Percentiles rank a stretch among this genome's conserved stretches.
phyloP scores from a whole-genome alignment of 1,140 invertebrate genomes.

The Drosophila murphyi region DNA sequence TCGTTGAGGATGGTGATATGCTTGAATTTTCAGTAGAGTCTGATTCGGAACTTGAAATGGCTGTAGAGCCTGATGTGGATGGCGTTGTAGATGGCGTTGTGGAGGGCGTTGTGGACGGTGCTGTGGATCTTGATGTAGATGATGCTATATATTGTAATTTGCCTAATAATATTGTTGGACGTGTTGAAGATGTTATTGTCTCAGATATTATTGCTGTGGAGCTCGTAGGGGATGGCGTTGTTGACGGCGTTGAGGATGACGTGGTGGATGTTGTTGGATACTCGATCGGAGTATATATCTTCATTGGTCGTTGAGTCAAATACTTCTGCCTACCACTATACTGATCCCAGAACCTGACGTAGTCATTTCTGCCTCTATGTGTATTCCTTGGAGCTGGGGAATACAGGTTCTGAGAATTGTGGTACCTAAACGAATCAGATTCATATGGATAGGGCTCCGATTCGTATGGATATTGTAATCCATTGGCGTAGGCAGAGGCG shows the following conservation, averaged over 20 bases:
- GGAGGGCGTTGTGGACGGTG: not conserved
- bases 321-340: not conserved
- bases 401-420: not conserved
- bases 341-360: not conserved
- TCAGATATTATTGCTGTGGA: not conserved
- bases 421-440: not conserved
- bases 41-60: too few species aligned
- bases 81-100: not conserved
- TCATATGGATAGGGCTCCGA: not conserved
- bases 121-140: not conserved
- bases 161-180: too few species aligned
- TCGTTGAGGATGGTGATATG: not conserved
- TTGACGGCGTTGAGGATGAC: not conserved
- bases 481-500: conserved; percentile 7
- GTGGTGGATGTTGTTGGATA: not conserved
- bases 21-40: too few species aligned
- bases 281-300: not conserved
- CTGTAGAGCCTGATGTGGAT: not conserved
- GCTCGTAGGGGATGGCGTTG: not conserved
- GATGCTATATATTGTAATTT: not conserved
- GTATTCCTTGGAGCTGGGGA: not conserved
- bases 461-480: not conserved
- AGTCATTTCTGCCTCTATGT: not conserved
- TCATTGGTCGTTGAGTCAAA: not conserved
- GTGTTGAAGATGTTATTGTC: not conserved